These are phyloP conservation scores for Forbesichthys agassizii DNA, from an alignment of 2,113 vertebrate species.

Conservation along the genomic window DNA sequence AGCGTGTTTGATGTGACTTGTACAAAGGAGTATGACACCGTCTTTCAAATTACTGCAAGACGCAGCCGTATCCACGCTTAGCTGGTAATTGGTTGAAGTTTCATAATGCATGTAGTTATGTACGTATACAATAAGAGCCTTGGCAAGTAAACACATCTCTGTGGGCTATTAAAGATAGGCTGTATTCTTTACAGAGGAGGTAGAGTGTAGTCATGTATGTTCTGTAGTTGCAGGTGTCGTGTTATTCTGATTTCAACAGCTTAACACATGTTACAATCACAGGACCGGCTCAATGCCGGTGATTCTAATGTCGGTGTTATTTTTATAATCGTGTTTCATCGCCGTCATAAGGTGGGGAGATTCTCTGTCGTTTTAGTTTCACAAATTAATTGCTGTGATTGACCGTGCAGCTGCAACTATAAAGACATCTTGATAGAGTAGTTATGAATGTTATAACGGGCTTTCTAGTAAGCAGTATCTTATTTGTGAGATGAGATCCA, in stretches of 20 bases:
- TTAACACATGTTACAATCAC: background rate
- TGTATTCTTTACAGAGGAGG: background rate
- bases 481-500: background rate
- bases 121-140: conserved; percentile 9
- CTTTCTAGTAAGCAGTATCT: conserved; percentile 5
- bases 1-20: conserved; percentile 19
- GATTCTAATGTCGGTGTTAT: no score
- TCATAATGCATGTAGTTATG: conserved; percentile 20
- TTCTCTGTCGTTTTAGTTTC: background rate
- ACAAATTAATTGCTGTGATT: background rate
- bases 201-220: no score
- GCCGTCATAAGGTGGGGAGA: no score
- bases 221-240: no score
- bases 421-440: background rate
- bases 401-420: background rate
- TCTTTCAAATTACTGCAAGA: conserved; percentile 25
- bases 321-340: no score
- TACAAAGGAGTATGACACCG: background rate
- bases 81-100: conserved; percentile 41
- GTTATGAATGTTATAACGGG: conserved; percentile 11
- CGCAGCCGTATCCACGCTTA: conserved; percentile 21
- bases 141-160: conserved; percentile 30
- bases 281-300: background rate
- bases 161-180: conserved; percentile 4
- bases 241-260: background rate